These are phyloP conservation scores for Herpetotheres cachinnans DNA, from an alignment of 2,113 vertebrate species.

Conservation along the genomic window DNA sequence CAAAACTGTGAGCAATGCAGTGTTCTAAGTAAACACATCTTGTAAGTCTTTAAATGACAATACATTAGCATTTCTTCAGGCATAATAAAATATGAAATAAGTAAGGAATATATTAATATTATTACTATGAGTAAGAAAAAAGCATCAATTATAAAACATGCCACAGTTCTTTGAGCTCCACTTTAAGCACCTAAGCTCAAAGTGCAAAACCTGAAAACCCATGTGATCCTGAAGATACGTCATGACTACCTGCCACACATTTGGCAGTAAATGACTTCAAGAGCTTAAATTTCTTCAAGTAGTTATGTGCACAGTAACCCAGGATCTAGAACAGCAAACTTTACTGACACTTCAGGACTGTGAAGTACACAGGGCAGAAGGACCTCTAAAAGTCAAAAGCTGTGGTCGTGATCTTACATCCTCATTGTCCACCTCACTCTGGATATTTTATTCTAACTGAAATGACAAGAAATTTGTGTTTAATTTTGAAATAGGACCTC, in stretches of 20 bases:
- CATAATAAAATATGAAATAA: not conserved
- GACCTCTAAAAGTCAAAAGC: not conserved
- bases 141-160: not conserved
- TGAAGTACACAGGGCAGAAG: not conserved
- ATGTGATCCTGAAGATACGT: not conserved
- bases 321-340: not conserved
- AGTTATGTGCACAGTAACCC: not conserved
- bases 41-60: not conserved
- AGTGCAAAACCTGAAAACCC: not conserved
- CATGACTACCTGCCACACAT: fast-evolving
- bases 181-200: not conserved
- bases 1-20: not conserved
- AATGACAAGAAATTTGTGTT: not conserved
- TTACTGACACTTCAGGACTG: not conserved
- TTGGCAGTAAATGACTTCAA: not conserved
- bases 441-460: not conserved
- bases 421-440: not conserved
- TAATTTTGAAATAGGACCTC: not conserved
- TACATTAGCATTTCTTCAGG: not conserved
- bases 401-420: not conserved
- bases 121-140: not conserved
- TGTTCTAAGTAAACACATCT: not conserved
- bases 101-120: not conserved
- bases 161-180: not conserved
- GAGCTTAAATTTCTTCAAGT: not conserved